Conservation (phyloP, 2,113 vertebrate species). For the Camelus bactrianus region DNA sequence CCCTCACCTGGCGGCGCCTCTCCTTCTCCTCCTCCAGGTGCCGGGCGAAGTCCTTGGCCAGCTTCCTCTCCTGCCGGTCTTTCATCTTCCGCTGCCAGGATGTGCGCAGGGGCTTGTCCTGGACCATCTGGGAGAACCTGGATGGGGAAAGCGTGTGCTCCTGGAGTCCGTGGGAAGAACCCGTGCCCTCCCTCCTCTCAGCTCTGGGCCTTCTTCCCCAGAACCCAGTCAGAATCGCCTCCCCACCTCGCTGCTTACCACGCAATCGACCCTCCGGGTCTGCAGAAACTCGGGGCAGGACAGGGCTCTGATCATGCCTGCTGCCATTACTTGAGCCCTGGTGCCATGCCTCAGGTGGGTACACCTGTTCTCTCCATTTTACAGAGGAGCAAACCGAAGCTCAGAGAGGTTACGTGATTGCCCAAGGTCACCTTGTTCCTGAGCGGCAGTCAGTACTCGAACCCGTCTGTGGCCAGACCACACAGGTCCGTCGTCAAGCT, state of each 20-base stretch:
- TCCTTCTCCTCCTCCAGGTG: constrained; percentile 92
- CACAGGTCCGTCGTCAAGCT: background rate
- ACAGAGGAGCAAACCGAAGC: background rate
- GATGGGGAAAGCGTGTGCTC: accelerated
- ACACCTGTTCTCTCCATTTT: background rate
- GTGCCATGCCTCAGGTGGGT: background rate
- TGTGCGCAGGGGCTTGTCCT: constrained; percentile 91
- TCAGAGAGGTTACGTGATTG: background rate
- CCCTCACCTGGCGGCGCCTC: constrained; percentile 89
- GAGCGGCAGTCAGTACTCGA: background rate
- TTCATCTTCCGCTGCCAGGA: constrained; percentile 96
- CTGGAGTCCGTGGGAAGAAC: accelerated
- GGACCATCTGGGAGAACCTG: constrained; percentile 94
- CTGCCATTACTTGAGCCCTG: background rate
- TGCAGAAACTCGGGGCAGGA: background rate
- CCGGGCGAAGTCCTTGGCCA: constrained; percentile 87
- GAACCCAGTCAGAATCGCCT: background rate
- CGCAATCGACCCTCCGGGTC: background rate
- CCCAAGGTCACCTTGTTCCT: background rate
- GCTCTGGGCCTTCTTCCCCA: background rate
- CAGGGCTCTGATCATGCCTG: background rate
- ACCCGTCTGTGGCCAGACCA: background rate
- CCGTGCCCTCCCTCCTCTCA: background rate
- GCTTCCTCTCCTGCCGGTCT: constrained; percentile 90
- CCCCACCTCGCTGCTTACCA: background rate